These are phyloP conservation scores for Caerostris extrusa DNA, from an alignment of 1,140 invertebrate species.

Conservation along the genomic window DNA sequence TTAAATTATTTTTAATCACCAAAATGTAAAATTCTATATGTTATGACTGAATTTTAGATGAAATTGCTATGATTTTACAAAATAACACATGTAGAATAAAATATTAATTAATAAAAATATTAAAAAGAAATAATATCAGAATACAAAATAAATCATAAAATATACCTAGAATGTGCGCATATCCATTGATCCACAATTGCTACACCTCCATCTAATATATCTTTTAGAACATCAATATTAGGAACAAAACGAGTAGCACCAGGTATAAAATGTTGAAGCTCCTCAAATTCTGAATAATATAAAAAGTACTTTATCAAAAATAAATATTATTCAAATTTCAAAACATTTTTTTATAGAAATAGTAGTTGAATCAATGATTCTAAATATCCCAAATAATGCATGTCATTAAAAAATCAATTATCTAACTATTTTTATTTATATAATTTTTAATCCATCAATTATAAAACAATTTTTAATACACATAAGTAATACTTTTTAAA, in stretches of 20 bases:
- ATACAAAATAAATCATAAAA: background rate
- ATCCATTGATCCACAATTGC: constrained; percentile 98
- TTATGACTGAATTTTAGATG: no score
- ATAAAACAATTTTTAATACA: background rate
- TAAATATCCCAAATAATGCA: no score
- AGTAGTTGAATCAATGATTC: background rate
- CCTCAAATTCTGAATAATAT: constrained; percentile 83
- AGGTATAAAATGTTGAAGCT: constrained; percentile 82
- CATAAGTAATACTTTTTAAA: background rate
- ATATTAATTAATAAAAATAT: no score
- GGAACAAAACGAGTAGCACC: constrained; percentile 77
- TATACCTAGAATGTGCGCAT: constrained; percentile 89
- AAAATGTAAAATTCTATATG: no score
- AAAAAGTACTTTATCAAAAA: background rate
- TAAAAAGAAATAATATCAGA: no score
- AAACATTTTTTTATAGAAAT: background rate
- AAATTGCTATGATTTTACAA: no score
- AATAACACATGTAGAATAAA: no score
- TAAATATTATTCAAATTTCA: background rate
- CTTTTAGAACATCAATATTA: constrained; percentile 79
- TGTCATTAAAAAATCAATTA: background rate
- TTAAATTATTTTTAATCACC: no score
- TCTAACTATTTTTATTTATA: background rate
- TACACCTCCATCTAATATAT: constrained; percentile 89
- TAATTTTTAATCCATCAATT: background rate